Conservation (phyloP, 1,140 invertebrate species). For the Drosophila nikananu region DNA sequence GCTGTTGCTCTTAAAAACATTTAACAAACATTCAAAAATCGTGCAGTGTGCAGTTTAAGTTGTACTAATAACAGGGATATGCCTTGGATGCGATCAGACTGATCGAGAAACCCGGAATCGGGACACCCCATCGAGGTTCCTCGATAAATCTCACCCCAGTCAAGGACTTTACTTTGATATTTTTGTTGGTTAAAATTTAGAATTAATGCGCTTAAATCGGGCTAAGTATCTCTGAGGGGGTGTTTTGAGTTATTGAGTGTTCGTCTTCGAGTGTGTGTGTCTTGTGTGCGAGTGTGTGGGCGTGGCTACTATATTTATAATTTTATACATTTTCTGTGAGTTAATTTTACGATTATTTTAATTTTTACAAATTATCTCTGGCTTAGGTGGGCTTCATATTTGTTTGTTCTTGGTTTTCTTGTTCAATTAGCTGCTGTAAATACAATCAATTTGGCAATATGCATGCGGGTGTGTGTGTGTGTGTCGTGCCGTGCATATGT, state of each 20-base stretch:
- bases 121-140: too few relatives aligned
- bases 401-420: constrained; percentile 69
- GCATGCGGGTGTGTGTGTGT: constrained; percentile 41
- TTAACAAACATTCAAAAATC: constrained; percentile 82
- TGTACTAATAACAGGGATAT: constrained; percentile 78
- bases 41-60: constrained; percentile 83
- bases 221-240: constrained; percentile 59
- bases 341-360: constrained; percentile 65
- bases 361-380: constrained; percentile 72
- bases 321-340: constrained; percentile 54
- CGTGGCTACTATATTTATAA: constrained; percentile 53
- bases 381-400: constrained; percentile 82
- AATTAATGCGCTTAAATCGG: constrained; percentile 51
- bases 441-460: constrained; percentile 66
- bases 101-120: background rate
- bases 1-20: constrained; percentile 62
- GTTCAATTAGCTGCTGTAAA: constrained; percentile 66
- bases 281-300: constrained; percentile 1
- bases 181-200: constrained; percentile 34
- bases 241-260: constrained; percentile 18
- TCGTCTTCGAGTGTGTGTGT: constrained; percentile 13
- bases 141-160: constrained; percentile 10
- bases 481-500: constrained; percentile 30
- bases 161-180: constrained; percentile 45
- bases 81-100: constrained; percentile 10